Evolutionary conservation across 2,888 invertebrate species (phyloP).

Genomic region (Drosophila merina): DNA sequence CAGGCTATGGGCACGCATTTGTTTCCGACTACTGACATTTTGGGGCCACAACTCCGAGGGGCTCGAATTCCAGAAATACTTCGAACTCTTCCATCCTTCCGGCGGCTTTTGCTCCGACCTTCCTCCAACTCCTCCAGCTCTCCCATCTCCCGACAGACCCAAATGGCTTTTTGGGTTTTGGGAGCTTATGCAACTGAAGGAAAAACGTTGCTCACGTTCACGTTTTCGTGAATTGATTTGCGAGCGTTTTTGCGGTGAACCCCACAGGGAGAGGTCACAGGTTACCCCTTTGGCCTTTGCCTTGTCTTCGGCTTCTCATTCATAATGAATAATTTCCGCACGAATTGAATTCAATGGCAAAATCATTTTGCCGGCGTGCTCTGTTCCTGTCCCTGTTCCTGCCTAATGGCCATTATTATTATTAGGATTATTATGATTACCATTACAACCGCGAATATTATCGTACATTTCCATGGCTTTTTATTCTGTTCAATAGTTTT

Average conservation of each 20-base stretch:
- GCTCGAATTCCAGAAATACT: slow-evolving; percentile 69
- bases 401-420: slow-evolving; percentile 75
- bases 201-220: slow-evolving; percentile 40
- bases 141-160: neutral
- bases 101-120: neutral
- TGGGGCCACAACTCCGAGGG: slow-evolving; percentile 50
- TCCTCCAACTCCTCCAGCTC: neutral
- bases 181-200: slow-evolving; percentile 36
- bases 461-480: slow-evolving; percentile 28
- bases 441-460: slow-evolving; percentile 53
- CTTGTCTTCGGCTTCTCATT: slow-evolving; percentile 45
- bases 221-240: slow-evolving; percentile 70
- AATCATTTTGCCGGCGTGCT: slow-evolving; percentile 60
- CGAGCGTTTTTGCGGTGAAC: slow-evolving; percentile 47
- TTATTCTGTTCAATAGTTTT: slow-evolving; percentile 41
- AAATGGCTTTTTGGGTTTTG: slow-evolving; percentile 3
- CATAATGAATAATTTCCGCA: slow-evolving; percentile 78
- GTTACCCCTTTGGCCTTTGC: slow-evolving; percentile 35
- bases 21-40: slow-evolving; percentile 27
- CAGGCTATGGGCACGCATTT: slow-evolving; percentile 71
- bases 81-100: slow-evolving; percentile 35
- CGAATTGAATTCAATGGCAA: slow-evolving; percentile 71
- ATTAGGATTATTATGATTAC: slow-evolving; percentile 61
- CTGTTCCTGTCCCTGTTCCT: slow-evolving; percentile 52
- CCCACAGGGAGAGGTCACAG: slow-evolving; percentile 6